Conservation (phyloP, 1,140 invertebrate species). For the Rhagoletis pomonella region DNA sequence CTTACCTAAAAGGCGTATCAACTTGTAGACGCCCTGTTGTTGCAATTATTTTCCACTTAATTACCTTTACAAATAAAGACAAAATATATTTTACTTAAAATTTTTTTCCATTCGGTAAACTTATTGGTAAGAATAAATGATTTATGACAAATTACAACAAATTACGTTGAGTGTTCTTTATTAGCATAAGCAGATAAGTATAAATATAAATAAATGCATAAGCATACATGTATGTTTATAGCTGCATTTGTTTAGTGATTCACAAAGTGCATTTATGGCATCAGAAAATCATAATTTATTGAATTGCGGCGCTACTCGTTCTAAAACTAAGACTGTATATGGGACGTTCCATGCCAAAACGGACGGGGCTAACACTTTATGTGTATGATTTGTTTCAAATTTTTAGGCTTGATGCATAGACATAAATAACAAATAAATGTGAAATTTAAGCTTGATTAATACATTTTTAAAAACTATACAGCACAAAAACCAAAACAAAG, state of each 20-base stretch:
- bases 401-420: too few species aligned
- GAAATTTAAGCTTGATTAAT: too few species aligned
- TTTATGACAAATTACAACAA: not conserved
- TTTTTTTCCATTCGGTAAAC: not conserved
- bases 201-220: not conserved
- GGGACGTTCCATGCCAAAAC: too few species aligned
- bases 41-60: conserved; percentile 41
- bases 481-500: too few species aligned
- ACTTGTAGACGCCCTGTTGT: conserved; percentile 34
- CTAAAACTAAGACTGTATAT: too few species aligned
- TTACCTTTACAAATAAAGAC: not conserved
- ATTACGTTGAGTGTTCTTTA: conserved; percentile 14
- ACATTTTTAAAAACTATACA: too few species aligned
- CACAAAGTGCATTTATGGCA: conserved; percentile 13
- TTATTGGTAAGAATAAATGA: not conserved
- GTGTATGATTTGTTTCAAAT: too few species aligned
- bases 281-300: not conserved
- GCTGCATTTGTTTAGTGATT: not conserved
- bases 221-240: not conserved
- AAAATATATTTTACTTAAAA: not conserved
- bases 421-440: too few species aligned
- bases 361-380: too few species aligned
- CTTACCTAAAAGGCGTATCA: conserved; percentile 1
- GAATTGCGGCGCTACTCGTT: too few species aligned
- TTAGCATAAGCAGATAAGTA: conserved; percentile 2